Evolutionary conservation across 1,140 invertebrate species (phyloP).

Genomic region (Mactra quadrangularis): DNA sequence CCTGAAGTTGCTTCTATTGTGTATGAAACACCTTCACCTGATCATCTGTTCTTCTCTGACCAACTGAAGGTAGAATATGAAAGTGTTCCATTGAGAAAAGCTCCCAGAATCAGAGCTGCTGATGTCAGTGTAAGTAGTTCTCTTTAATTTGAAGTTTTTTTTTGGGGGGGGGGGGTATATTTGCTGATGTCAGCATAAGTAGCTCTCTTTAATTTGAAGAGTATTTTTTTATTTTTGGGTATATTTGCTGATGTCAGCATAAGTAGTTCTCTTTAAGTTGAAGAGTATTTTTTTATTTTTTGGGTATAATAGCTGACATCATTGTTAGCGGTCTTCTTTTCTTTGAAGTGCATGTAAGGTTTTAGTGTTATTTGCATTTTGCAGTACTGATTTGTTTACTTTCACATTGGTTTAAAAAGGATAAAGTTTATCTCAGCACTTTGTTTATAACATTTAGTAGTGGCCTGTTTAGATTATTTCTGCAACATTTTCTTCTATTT

Average conservation of each 20-base stretch:
- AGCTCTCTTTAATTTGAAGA: no score
- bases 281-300: not conserved
- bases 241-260: not conserved
- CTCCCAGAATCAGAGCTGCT: slow-evolving; percentile 31
- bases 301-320: not conserved
- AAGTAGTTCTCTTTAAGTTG: not conserved
- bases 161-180: no score
- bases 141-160: no score
- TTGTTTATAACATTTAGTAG: no score
- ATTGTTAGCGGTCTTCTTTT: not conserved
- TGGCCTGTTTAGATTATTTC: no score
- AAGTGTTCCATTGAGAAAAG: not conserved
- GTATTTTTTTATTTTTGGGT: no score
- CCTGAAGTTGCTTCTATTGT: slow-evolving; percentile 1
- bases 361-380: not conserved
- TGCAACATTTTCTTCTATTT: no score
- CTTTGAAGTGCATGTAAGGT: not conserved
- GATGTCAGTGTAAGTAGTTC: slow-evolving; percentile 25
- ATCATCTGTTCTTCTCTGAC: slow-evolving; percentile 29
- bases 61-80: slow-evolving; percentile 17
- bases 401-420: not conserved
- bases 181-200: slow-evolving; percentile 19
- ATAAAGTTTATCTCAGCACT: no score
- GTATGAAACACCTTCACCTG: slow-evolving; percentile 7
- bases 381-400: not conserved